phyloP scores from a whole-genome alignment of 2,797 vertebrate species.

The Myotis daubentonii region DNA sequence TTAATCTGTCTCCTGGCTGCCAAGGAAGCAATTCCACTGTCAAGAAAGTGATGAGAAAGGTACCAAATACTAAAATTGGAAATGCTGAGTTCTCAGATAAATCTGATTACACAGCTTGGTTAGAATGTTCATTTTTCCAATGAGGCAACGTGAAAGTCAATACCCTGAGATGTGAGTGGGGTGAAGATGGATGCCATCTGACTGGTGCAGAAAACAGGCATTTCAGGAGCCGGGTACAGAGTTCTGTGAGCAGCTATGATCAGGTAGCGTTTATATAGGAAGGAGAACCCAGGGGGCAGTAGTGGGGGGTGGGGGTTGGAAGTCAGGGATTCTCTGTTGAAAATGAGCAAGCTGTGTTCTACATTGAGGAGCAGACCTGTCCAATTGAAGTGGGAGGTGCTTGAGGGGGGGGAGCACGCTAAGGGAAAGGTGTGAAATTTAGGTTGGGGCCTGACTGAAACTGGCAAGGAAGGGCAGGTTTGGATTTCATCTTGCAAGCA shows the following conservation, averaged over 20 bases:
- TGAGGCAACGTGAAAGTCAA: neutral
- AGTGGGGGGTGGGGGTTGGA: no score
- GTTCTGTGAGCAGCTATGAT: neutral
- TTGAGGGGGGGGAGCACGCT: neutral
- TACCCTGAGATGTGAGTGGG: neutral
- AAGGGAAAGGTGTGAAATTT: neutral
- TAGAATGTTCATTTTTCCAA: neutral
- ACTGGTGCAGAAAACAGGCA: neutral
- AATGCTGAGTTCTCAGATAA: conserved; percentile 3
- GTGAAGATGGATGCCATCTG: neutral
- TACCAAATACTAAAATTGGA: neutral
- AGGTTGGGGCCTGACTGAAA: neutral
- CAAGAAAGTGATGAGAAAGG: neutral
- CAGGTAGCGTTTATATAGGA: neutral
- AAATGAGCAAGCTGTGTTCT: neutral
- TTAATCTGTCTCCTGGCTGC: neutral
- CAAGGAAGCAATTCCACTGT: neutral
- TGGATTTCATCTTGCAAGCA: neutral
- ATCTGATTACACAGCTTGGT: neutral
- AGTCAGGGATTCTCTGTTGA: neutral
- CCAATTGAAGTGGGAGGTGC: no score
- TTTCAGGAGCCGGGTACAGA: neutral
- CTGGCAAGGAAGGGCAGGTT: neutral
- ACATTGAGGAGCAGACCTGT: neutral
- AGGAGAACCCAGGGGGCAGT: neutral